These are phyloP conservation scores for Chymomyza fuscimana DNA, from an alignment of 2,888 invertebrate genomes.

Conservation along the genomic window DNA sequence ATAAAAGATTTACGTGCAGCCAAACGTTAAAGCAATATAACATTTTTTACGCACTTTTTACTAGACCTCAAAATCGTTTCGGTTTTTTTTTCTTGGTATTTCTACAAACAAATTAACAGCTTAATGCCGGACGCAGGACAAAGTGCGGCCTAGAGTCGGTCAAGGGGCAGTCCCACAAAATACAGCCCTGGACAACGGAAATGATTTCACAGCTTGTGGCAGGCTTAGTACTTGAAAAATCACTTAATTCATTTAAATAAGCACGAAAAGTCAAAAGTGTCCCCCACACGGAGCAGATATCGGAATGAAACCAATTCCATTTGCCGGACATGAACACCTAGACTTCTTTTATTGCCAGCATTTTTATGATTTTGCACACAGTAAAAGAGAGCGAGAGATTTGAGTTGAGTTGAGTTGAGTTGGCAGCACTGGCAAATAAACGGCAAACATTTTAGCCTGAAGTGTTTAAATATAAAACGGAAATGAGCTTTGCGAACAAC, in stretches of 20 bases:
- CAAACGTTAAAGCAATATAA: background rate
- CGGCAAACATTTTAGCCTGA: constrained; percentile 1
- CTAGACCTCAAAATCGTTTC: background rate
- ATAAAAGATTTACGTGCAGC: background rate
- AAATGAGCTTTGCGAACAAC: constrained; percentile 59
- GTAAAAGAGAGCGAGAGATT: background rate
- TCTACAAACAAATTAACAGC: constrained; percentile 56
- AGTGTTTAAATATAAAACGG: constrained; percentile 64
- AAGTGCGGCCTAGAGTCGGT: too few species aligned
- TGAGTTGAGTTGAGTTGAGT: background rate
- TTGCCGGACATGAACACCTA: constrained; percentile 43
- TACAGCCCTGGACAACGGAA: constrained; percentile 50
- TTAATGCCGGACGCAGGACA: constrained; percentile 33
- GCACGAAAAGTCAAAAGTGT: constrained; percentile 58
- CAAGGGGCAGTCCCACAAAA: too few species aligned
- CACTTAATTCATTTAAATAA: constrained; percentile 76
- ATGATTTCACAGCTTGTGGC: constrained; percentile 71
- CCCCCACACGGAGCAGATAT: constrained; percentile 16
- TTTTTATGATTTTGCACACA: constrained; percentile 1
- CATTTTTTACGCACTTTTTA: background rate
- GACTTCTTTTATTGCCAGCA: background rate
- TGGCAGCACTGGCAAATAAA: background rate
- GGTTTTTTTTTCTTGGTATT: background rate
- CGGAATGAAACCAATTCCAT: constrained; percentile 39
- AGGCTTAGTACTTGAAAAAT: constrained; percentile 73